Evolutionary conservation across 1,140 invertebrate species (phyloP).

Genomic region (Thaumetopoea pityocampa): DNA sequence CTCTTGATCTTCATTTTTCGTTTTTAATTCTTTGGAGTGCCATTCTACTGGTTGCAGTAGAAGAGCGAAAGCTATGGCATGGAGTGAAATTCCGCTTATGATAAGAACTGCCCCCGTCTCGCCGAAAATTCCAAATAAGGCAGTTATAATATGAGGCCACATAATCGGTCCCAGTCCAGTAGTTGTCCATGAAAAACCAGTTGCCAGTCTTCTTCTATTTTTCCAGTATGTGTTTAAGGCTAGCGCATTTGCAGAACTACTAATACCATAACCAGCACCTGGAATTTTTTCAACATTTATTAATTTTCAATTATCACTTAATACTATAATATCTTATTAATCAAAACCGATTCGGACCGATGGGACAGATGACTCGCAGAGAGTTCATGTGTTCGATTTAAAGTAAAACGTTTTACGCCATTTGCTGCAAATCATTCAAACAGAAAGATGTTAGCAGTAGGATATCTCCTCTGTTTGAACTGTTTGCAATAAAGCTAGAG

Average conservation of each 20-base stretch:
- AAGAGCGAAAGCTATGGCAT: constrained; percentile 76
- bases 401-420: too few species aligned
- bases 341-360: too few species aligned
- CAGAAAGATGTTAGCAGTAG: too few species aligned
- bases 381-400: too few species aligned
- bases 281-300: constrained; percentile 5
- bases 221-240: constrained; percentile 80
- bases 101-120: constrained; percentile 77
- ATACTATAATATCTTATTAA: too few species aligned
- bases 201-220: constrained; percentile 75
- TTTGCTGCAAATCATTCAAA: too few species aligned
- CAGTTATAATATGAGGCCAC: constrained; percentile 76
- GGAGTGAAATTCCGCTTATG: constrained; percentile 76
- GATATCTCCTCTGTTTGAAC: too few species aligned
- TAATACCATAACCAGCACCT: constrained; percentile 79
- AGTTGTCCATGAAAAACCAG: constrained; percentile 77
- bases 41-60: constrained; percentile 79
- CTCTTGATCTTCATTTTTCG: constrained; percentile 40
- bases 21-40: constrained; percentile 72
- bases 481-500: too few species aligned
- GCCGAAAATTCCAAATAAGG: constrained; percentile 72
- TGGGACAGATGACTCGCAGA: too few species aligned
- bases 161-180: constrained; percentile 78
- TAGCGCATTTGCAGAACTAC: constrained; percentile 77
- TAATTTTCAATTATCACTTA: neutral